Evolutionary conservation across 2,113 vertebrate genomes (phyloP), one percentile per base, ranked within the genome.

Genomic region (Actinemys pallida): DNA sequence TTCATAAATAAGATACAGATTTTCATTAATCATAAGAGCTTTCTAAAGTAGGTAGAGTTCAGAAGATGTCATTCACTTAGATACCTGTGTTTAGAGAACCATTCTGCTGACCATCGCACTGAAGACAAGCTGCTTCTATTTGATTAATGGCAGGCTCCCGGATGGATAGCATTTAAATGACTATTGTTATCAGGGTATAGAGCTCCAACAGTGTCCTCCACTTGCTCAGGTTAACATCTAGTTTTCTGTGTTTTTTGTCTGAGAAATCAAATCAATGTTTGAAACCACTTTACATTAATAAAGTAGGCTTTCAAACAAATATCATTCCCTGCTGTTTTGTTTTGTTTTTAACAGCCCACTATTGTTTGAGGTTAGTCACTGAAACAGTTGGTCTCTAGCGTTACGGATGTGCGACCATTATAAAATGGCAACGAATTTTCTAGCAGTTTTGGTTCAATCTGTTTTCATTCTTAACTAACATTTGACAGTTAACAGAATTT

Each of bases 391-490:
- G 87, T 29, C 90, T 85, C 93, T 95, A 90, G 87, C 1, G 0
- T 53, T 69, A 24, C 0, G 57, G 90, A 50, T 50, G 72, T 53
- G 88, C 69, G 62, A 78, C 72, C 8, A 2, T 50, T 86, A 54
- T 80, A 87, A 87, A 87, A 54, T 14, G 9, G 87, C 88, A 82
- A 80, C 92, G 88, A 90, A 93, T 91, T 92, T 94, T 90, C 47
- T 91, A 90, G 81, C 84, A 81, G 57, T 88, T 96, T 94, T 86
- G 56, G 6, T 93, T 93, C 89, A 91, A n/a, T 96, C 84, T 97
- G 84, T 96, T 97, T 97, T 88, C 75, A 87, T 49, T 97, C 86
- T 90, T 85, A 91, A 93, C 83, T 91, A 89, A 82, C 72, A 54
- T 72, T 95, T 92, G 81, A 56, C 79, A 87, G 49, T 31, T 84